Conservation (phyloP, 2,113 vertebrate species). For the Mustela nigripes region DNA sequence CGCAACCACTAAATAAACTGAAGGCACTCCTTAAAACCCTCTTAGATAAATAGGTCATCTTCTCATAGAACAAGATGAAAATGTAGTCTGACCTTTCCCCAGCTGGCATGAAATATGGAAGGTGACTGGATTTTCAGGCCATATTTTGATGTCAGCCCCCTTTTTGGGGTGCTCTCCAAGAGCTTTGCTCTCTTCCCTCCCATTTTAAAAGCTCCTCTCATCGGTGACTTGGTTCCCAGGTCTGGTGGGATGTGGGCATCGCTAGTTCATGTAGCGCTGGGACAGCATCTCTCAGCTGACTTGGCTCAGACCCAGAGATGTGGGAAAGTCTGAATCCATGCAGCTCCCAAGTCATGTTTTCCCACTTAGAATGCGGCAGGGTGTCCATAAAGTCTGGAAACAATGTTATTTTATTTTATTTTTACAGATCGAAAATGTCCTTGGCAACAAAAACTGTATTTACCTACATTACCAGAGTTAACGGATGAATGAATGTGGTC, state of each 20-base stretch:
- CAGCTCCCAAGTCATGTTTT: neutral
- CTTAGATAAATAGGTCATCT: neutral
- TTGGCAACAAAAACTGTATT: conserved; percentile 7
- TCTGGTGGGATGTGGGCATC: neutral
- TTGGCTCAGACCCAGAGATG: neutral
- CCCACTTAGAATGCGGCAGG: neutral
- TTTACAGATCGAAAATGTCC: conserved; percentile 15
- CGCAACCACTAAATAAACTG: neutral
- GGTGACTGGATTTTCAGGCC: no score
- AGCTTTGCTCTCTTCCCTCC: neutral
- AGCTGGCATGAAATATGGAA: neutral
- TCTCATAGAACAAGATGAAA: neutral
- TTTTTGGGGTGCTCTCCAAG: neutral
- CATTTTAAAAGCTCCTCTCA: neutral
- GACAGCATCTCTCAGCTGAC: neutral
- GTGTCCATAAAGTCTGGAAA: neutral
- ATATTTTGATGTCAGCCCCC: neutral
- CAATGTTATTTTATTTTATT: conserved; percentile 18
- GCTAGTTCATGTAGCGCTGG: neutral
- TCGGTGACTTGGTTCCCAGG: neutral
- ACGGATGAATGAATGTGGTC: neutral
- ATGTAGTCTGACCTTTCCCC: neutral
- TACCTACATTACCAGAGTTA: conserved; percentile 28
- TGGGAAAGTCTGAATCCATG: neutral
- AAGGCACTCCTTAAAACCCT: neutral